Base-by-base conservation (phyloP, 2,113 vertebrate genomes). In the Plecotus auritus region DNA sequence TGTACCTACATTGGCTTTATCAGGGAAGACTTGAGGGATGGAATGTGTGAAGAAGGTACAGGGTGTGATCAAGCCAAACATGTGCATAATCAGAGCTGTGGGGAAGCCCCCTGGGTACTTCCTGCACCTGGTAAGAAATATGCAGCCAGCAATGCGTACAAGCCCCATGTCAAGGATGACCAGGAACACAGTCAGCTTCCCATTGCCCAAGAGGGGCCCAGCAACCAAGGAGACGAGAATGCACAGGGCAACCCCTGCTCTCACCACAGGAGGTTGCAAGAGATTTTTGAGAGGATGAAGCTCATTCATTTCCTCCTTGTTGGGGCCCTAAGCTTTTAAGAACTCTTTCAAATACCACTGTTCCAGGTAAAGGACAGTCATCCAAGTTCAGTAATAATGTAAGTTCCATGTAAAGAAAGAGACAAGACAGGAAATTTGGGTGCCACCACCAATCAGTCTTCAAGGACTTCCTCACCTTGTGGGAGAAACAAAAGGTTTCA, bases 31-130 rank as follows among this genome's bases (percentile, higher is more conserved):
- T 85, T 22, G 35, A 93, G 86, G 67, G 88, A 94, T 9, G 22
- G 77, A 82, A 94, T 81, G 64, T 96, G 88, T 92, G 90, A 95
- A 96, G 37, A 94, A 83, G 42, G 96, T 80, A 97, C 95, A 94
- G 42, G 64, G 16, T 95, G 92, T 93, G 88, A 95, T 67, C 42
- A 42, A 59, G 56, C 32, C 11, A 51, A 61, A 93, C 83, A 72
- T 61, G 20, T 49, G 32, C 72, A 76, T 35, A 54, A 73, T 13
- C 73, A 54, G 73, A 32, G 66, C 92, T 85, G 20, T 94, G 85
- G 93, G 96, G 96, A 97, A 96, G 91, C 66, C 95, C 88, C 88
- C 28, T 56, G 40, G 95, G 94, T 73, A 82, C 69, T 78, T 95
- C 70, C 95, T 93, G 85, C 82, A 95, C 88, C 91, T 94, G 49